Base-by-base conservation (phyloP, 2,113 vertebrate genomes). In the Sula dactylatra region DNA sequence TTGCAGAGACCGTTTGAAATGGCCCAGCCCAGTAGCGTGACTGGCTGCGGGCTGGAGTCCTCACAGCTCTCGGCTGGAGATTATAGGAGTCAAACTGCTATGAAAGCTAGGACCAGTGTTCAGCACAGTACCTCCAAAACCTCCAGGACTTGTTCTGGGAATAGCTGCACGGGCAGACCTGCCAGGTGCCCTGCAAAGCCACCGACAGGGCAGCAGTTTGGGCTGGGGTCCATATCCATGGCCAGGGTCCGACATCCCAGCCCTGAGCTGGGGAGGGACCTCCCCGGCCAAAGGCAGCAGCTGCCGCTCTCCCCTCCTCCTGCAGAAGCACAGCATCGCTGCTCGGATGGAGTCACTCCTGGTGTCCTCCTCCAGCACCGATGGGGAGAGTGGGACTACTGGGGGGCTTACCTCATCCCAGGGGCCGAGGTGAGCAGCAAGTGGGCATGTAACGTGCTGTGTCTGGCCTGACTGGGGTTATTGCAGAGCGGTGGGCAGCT, bases 321-420 rank as follows among this genome's bases (percentile, higher is more conserved):
- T 71, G 78, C n/a, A 79, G 36, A 40, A 81, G 50, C 1, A 0
- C 36, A 16, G 22, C 10, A 52, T 2, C 5, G 0, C 31, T 4
- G 3, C 22, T 88, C 2, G 5, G 67, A 49, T 0, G 1, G 56
- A 80, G 26, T 5, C 32, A 17, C 58, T 77, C 16, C 70, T 74
- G 32, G 36, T n/a, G 38, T 27, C 7, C 3, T 11, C 7, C 15
- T 15, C 8, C 8, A 26, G 38, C 31, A n/a, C 15, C 0, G 0
- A n/a, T 11, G 10, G 31, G 6, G 10, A 1, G 1, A 70, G 24
- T 16, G 31, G 55, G 50, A 36, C 27, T 74, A 4, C 13, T 0
- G 3, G 16, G 29, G 32, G 1, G 1, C 55, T 88, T 31, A 13
- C 52, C 10, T 64, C 38, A 9, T 22, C 27, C 1, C 2, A 58